These are phyloP conservation scores for Harpegnathos saltator DNA, from an alignment of 1,140 invertebrate species.

Conservation along the genomic window DNA sequence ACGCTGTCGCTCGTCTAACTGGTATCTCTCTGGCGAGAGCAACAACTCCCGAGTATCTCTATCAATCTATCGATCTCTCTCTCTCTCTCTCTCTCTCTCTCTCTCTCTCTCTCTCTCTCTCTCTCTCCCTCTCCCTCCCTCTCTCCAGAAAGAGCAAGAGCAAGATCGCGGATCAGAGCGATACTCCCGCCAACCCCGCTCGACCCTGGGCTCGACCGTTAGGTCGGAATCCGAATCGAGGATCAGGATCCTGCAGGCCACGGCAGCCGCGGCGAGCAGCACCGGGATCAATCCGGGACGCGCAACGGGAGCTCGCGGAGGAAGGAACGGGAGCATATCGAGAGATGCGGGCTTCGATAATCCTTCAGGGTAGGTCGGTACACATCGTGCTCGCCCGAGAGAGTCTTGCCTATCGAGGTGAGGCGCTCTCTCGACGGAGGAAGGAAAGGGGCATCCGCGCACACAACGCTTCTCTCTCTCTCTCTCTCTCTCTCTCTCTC, in stretches of 20 bases:
- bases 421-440: conserved; percentile 44
- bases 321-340: conserved; percentile 76
- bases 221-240: conserved; percentile 54
- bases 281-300: conserved; percentile 70
- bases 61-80: too few relatives aligned
- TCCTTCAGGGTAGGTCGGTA: conserved; percentile 73
- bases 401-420: conserved; percentile 67
- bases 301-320: conserved; percentile 70
- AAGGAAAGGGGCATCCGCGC: conserved; percentile 36
- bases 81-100: too few relatives aligned
- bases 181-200: conserved; percentile 24
- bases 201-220: conserved; percentile 50
- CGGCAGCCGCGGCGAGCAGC: conserved; percentile 2
- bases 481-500: not conserved
- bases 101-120: too few relatives aligned
- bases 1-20: conserved; percentile 27
- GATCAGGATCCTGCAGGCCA: conserved; percentile 43
- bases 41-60: not conserved
- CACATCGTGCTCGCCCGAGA: conserved; percentile 68
- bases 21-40: conserved; percentile 26
- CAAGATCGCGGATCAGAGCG: too few relatives aligned
- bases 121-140: too few relatives aligned
- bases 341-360: conserved; percentile 74
- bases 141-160: too few relatives aligned
- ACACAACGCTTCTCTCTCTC: conserved; percentile 1